Conservation (phyloP, 2,888 invertebrate species). For the Polyommatus iphigenia region DNA sequence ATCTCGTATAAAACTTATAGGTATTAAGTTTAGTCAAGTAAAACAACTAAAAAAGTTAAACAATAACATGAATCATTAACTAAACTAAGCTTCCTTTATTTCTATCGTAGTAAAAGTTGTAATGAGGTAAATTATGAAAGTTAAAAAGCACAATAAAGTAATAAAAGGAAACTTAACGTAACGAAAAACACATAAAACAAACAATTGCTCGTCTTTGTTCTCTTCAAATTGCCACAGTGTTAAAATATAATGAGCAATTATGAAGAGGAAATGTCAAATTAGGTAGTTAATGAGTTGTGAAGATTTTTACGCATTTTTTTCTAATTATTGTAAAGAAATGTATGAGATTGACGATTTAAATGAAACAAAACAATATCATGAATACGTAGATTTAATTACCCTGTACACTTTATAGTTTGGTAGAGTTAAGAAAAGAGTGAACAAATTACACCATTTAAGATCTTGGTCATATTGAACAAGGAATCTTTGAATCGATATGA, state of each 20-base stretch:
- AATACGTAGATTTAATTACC: too few species aligned
- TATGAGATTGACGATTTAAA: too few species aligned
- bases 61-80: not conserved
- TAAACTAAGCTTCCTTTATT: not conserved
- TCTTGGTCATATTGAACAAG: too few species aligned
- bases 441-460: too few species aligned
- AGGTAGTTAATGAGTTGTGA: not conserved
- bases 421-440: too few species aligned
- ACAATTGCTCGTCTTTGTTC: not conserved
- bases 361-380: too few species aligned
- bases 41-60: not conserved
- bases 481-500: too few species aligned
- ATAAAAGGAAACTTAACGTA: not conserved
- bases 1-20: too few species aligned
- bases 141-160: not conserved
- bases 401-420: too few species aligned
- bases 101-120: not conserved
- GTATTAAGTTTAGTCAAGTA: too few species aligned
- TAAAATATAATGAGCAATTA: not conserved
- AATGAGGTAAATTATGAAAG: not conserved
- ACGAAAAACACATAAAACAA: constrained; percentile 5
- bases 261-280: not conserved
- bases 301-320: not conserved
- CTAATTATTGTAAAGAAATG: too few species aligned
- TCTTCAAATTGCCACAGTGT: not conserved